These are phyloP conservation scores for Muntiacus reevesi DNA, from an alignment of 2,113 vertebrate species.

Conservation along the genomic window DNA sequence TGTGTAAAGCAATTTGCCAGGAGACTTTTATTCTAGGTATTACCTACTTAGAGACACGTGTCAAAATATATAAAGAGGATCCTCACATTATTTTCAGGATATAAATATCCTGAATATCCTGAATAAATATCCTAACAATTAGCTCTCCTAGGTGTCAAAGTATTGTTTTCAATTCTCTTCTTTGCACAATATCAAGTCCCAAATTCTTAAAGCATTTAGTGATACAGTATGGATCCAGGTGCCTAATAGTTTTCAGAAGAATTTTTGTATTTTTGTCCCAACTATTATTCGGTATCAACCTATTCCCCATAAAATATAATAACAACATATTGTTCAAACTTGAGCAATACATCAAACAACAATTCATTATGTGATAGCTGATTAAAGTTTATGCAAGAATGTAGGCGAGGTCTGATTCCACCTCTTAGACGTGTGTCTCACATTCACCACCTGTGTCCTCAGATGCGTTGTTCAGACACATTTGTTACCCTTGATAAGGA, in stretches of 20 bases:
- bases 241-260: slow-evolving; percentile 41
- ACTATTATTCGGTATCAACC: not conserved
- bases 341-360: slow-evolving; percentile 51
- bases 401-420: slow-evolving; percentile 34
- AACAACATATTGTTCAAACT: slow-evolving; percentile 36
- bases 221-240: not conserved
- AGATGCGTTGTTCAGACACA: slow-evolving; percentile 41
- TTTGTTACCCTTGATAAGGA: slow-evolving; percentile 56
- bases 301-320: no score
- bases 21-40: not conserved
- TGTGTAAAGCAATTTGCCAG: not conserved
- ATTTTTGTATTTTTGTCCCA: slow-evolving; percentile 18
- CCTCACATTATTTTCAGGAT: not conserved
- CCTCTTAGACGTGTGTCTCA: slow-evolving; percentile 60
- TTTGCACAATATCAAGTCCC: not conserved
- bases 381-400: slow-evolving; percentile 67
- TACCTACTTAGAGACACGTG: not conserved
- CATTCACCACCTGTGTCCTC: slow-evolving; percentile 53
- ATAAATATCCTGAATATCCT: no score
- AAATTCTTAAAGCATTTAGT: slow-evolving; percentile 29
- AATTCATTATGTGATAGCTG: slow-evolving; percentile 54
- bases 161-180: not conserved
- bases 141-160: not conserved
- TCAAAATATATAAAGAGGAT: not conserved
- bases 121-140: not conserved